phyloP scores from a whole-genome alignment of 2,888 invertebrate genomes.

The Blastobasis adustella region DNA sequence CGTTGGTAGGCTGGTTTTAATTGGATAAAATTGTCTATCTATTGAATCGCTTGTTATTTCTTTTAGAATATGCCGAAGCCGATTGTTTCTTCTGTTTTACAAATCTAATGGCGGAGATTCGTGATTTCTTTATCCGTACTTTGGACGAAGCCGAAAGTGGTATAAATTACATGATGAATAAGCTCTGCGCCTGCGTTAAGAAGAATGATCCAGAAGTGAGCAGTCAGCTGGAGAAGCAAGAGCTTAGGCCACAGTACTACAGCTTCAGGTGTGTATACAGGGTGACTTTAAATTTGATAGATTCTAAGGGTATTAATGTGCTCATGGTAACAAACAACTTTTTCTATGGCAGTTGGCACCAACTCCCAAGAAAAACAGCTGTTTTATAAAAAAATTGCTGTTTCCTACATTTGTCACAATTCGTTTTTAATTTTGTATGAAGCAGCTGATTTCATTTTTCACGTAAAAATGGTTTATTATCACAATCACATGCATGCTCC shows the following conservation, averaged over 20 bases:
- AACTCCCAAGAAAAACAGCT: too few relatives aligned
- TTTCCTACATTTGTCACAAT: too few relatives aligned
- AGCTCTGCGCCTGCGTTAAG: constrained; percentile 84
- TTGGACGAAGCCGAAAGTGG: constrained; percentile 95
- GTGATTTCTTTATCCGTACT: constrained; percentile 97
- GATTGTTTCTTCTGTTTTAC: constrained; percentile 99
- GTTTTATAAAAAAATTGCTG: too few relatives aligned
- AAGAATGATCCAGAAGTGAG: constrained; percentile 85
- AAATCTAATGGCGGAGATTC: constrained; percentile 96
- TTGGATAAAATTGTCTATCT: background rate
- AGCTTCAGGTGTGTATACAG: constrained; percentile 83
- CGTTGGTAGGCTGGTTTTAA: too few relatives aligned
- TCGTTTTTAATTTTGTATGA: too few relatives aligned
- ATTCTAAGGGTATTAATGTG: too few relatives aligned
- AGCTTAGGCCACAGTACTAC: constrained; percentile 95
- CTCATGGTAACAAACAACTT: too few relatives aligned
- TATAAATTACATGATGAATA: constrained; percentile 92
- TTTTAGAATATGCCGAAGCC: constrained; percentile 92
- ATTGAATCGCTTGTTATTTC: background rate
- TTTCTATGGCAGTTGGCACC: too few relatives aligned
- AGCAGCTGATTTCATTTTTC: too few relatives aligned
- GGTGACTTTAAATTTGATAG: too few relatives aligned
- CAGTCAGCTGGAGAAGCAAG: constrained; percentile 85
- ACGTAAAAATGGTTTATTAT: too few relatives aligned
- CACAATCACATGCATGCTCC: too few relatives aligned